phyloP scores from a whole-genome alignment of 2,113 vertebrate genomes.

The Amia ocellicauda region DNA sequence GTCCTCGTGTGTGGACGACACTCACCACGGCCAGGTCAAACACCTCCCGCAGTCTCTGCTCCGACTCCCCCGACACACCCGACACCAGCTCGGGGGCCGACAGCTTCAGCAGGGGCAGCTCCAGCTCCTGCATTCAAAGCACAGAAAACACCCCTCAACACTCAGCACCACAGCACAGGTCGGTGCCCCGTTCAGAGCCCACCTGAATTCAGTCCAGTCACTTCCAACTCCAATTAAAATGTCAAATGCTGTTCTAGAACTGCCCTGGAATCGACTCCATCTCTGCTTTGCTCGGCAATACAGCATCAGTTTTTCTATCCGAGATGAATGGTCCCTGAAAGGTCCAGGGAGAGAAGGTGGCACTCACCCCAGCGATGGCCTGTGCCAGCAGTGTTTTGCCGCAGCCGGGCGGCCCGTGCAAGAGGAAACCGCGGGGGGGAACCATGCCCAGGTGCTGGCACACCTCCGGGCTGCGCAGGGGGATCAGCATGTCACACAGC shows the following conservation, averaged over 20 bases:
- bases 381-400: constrained; percentile 93
- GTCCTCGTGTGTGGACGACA: background rate
- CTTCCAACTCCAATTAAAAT: too few relatives aligned
- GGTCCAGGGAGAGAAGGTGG: too few relatives aligned
- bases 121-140: constrained; percentile 71
- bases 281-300: too few relatives aligned
- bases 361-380: constrained; percentile 88
- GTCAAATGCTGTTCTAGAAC: too few relatives aligned
- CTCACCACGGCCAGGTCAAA: constrained; percentile 90
- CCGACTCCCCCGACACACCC: constrained; percentile 92
- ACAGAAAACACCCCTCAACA: too few relatives aligned
- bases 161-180: too few relatives aligned
- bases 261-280: too few relatives aligned
- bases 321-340: too few relatives aligned
- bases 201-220: too few relatives aligned
- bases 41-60: constrained; percentile 89
- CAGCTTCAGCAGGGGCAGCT: constrained; percentile 86
- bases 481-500: constrained; percentile 88
- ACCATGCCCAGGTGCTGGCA: constrained; percentile 85
- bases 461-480: constrained; percentile 88
- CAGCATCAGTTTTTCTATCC: too few relatives aligned
- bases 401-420: constrained; percentile 93
- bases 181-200: too few relatives aligned
- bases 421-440: constrained; percentile 85
- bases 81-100: constrained; percentile 93